phyloP scores from a whole-genome alignment of 2,113 vertebrate genomes.

The Python bivittatus region DNA sequence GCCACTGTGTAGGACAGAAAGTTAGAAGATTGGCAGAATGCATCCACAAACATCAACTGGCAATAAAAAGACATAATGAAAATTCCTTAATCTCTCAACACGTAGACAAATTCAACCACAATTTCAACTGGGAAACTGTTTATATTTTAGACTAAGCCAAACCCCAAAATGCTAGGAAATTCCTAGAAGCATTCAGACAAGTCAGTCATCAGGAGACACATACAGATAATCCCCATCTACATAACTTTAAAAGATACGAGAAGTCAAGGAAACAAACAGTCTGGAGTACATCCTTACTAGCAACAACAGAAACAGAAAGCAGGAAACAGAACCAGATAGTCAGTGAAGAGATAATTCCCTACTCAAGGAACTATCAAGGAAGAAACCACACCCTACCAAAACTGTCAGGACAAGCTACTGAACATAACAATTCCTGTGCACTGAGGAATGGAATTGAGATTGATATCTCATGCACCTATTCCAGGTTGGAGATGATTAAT shows the following conservation, averaged over 20 bases:
- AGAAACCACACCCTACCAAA: neutral
- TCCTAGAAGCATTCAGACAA: neutral
- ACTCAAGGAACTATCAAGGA: neutral
- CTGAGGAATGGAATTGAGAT: neutral
- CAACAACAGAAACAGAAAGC: neutral
- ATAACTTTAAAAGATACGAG: neutral
- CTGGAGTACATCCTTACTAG: neutral
- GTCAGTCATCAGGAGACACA: neutral
- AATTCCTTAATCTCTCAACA: neutral
- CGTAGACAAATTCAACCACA: neutral
- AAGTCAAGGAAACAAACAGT: neutral
- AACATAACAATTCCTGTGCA: neutral
- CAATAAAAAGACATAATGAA: neutral
- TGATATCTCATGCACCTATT: neutral
- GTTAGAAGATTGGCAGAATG: neutral
- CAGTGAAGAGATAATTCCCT: neutral
- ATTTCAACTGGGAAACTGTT: neutral
- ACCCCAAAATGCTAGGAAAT: neutral
- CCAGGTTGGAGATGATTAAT: neutral
- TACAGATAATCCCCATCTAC: neutral
- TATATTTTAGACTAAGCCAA: neutral
- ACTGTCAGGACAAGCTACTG: neutral
- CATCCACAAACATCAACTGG: neutral
- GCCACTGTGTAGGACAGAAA: neutral
- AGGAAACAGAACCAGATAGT: neutral